phyloP scores from a whole-genome alignment of 30 jellyfish, hydroid and myxozoan species.

The Aurelia coerulea region DNA sequence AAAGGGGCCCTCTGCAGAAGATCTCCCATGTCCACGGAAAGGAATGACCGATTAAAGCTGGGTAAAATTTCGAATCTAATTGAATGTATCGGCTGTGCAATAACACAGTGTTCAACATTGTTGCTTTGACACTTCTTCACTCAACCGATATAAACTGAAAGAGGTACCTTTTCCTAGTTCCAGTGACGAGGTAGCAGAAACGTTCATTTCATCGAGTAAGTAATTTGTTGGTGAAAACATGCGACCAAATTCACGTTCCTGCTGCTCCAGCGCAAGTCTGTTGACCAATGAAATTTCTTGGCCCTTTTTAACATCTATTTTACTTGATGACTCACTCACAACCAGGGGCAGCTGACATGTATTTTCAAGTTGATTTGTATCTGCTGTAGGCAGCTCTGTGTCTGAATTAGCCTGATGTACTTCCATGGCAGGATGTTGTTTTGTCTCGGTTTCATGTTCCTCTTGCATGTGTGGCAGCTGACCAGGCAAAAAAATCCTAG shows the following conservation, averaged over 20 bases:
- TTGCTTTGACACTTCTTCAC: too few relatives aligned
- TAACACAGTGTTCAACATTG: too few relatives aligned
- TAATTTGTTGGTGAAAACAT: conserved; percentile 62
- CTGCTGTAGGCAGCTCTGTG: too few relatives aligned
- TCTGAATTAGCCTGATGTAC: neutral
- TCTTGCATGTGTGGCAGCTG: neutral
- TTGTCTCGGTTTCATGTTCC: neutral
- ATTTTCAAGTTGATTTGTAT: too few relatives aligned
- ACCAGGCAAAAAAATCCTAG: neutral
- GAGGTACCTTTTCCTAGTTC: conserved; percentile 17
- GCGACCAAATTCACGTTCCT: conserved; percentile 16
- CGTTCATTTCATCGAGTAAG: conserved; percentile 17
- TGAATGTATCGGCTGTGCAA: too few relatives aligned
- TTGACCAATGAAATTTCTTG: conserved; percentile 37
- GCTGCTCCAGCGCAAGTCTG: conserved; percentile 57
- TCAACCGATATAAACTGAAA: too few relatives aligned
- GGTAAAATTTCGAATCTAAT: too few relatives aligned
- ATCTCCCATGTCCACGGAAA: too few relatives aligned
- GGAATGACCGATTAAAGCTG: too few relatives aligned
- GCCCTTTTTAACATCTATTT: neutral
- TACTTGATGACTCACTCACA: neutral
- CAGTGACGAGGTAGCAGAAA: conserved; percentile 31
- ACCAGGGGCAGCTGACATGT: neutral
- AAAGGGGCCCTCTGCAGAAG: too few relatives aligned
- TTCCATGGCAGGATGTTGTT: neutral